These are phyloP conservation scores for Hylomyscus alleni DNA, from an alignment of 2,797 vertebrate species.

Conservation along the genomic window DNA sequence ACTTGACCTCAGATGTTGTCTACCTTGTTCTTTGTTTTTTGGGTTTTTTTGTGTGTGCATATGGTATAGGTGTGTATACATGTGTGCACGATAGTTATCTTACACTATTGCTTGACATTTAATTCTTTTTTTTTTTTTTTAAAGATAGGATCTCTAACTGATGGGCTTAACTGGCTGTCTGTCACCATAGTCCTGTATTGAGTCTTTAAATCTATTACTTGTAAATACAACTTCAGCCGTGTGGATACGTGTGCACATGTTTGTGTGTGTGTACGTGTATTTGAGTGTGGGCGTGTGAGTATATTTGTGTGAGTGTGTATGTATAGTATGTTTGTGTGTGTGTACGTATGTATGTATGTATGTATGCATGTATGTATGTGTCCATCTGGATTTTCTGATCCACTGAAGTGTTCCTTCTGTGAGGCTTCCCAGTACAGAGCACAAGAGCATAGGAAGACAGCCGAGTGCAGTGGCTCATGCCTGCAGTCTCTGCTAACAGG, in stretches of 20 bases:
- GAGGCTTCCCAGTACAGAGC: rapidly evolving
- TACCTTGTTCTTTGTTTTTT: background rate
- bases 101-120: background rate
- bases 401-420: background rate
- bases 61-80: background rate
- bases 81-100: background rate
- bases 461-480: background rate
- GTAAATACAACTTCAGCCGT: background rate
- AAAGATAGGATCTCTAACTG: background rate
- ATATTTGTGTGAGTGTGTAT: too few species aligned
- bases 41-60: background rate
- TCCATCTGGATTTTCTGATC: background rate
- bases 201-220: background rate
- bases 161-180: background rate
- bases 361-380: too few species aligned
- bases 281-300: background rate
- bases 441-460: background rate
- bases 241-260: background rate
- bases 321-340: too few species aligned
- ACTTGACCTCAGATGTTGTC: background rate
- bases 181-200: background rate
- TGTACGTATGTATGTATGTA: background rate
- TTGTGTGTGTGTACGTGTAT: background rate
- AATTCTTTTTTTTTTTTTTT: background rate
- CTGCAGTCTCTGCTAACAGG: background rate